Evolutionary conservation across 1,140 invertebrate species (phyloP), one percentile per base, ranked within the genome.

Genomic region (Orius insidiosus): DNA sequence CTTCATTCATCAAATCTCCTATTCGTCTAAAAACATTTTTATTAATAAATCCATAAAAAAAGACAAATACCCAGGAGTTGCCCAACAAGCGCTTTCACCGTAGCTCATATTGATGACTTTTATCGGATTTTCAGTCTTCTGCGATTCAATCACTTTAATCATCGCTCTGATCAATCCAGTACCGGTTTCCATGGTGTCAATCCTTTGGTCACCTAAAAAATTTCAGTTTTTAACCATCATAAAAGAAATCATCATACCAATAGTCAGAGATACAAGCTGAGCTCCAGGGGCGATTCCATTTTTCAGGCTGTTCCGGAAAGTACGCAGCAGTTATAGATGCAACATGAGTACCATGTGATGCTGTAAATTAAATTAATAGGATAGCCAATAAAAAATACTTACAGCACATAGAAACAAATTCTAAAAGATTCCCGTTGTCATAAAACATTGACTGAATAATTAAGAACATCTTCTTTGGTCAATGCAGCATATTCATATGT

Each of bases 61-160:
- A n/a, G n/a, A n/a, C n/a, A n/a, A n/a, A n/a, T n/a, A n/a, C n/a
- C 93, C 88, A n/a, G 78, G 65, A 63, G 88, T 80, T 2, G 78
- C 75, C 80, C 87, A 93, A 64, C 92, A 80, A 10, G 84, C 72
- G 55, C 85, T 82, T 67, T 98, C 95, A 14, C 94, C 94, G 59
- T 96, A 98, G 58, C 90, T 96, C 84, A 95, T 96, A 64, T 98
- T 98, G 45, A 98, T 87, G 1, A 97, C 76, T 60, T 97, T 81
- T 51, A 88, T 67, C 51, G 72, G 54, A 14, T 58, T 57, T 7
- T 53, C 46, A 24, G 67, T 51, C 60, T 63, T 41, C 60, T 68
- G 42, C 68, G 63, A 63, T 56, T 82, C 73, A 77, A 87, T 85
- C 13, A 87, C 67, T 60, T 79, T 76, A 51, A 85, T 82, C 69